A percentile compares a stretch with the other conserved stretches of the same genome.
phyloP scores from a whole-genome alignment of 2,797 vertebrate genomes.

The Acrossocheilus fasciatus region DNA sequence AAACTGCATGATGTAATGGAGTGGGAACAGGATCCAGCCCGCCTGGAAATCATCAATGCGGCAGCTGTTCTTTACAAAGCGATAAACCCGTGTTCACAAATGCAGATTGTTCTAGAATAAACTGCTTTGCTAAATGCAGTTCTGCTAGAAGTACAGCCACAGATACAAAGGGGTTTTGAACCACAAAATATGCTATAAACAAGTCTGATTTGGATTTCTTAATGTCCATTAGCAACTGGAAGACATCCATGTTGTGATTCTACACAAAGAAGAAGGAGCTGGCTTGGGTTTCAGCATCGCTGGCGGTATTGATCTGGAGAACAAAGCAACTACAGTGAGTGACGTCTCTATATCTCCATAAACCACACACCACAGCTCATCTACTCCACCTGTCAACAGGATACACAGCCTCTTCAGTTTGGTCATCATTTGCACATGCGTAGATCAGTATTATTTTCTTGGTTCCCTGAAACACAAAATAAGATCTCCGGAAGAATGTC shows the following conservation, averaged over 20 bases:
- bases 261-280: slow-evolving; percentile 92
- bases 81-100: slow-evolving; percentile 50
- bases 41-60: slow-evolving; percentile 55
- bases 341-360: slow-evolving; percentile 21
- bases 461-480: background rate
- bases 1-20: slow-evolving; percentile 13
- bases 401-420: background rate
- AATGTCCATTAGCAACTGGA: slow-evolving; percentile 84
- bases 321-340: slow-evolving; percentile 89
- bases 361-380: slow-evolving; percentile 11
- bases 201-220: slow-evolving; percentile 43
- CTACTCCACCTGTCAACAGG: slow-evolving; percentile 20
- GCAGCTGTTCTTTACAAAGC: slow-evolving; percentile 57
- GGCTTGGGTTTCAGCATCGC: slow-evolving; percentile 96
- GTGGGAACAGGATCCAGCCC: slow-evolving; percentile 15
- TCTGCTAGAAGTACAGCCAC: background rate
- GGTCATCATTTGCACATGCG: background rate
- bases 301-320: slow-evolving; percentile 92
- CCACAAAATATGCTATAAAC: slow-evolving; percentile 11
- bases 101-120: slow-evolving; percentile 40
- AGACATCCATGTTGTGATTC: slow-evolving; percentile 89
- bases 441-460: background rate
- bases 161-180: slow-evolving; percentile 18
- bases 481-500: background rate
- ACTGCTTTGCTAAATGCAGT: slow-evolving; percentile 7